A percentile compares a stretch with the other conserved stretches of the same genome.
Evolutionary conservation across 2,797 vertebrate genomes (phyloP).

Genomic region (Novumbra hubbsi): DNA sequence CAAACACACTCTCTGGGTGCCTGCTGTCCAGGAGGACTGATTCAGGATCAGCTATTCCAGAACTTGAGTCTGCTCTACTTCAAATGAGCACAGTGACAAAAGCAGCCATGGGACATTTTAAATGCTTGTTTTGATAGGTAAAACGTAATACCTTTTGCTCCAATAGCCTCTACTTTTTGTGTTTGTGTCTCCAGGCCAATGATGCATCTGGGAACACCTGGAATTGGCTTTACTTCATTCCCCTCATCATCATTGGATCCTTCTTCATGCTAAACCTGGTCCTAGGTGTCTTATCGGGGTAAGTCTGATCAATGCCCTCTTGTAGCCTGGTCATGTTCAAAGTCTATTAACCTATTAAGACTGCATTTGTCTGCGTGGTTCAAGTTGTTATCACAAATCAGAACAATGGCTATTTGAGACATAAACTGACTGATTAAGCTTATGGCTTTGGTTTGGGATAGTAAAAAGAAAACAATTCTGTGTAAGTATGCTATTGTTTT

Average conservation of each 20-base stretch:
- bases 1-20: not conserved
- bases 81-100: not conserved
- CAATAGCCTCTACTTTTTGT: not conserved
- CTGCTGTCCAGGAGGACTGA: not conserved
- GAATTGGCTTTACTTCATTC: constrained; percentile 99
- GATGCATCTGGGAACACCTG: constrained; percentile 90
- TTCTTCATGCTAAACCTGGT: constrained; percentile 99
- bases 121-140: not conserved
- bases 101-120: not conserved
- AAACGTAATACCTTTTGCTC: not conserved
- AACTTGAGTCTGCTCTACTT: not conserved
- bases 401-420: too few relatives aligned
- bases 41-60: not conserved
- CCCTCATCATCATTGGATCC: constrained; percentile 97
- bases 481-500: too few relatives aligned
- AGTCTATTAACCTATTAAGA: too few relatives aligned
- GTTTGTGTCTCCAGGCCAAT: constrained; percentile 74
- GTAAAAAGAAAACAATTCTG: too few relatives aligned
- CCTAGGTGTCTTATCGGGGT: constrained; percentile 88
- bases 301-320: constrained; percentile 39
- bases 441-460: too few relatives aligned
- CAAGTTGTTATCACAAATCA: too few relatives aligned
- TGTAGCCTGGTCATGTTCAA: not conserved
- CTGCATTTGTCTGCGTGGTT: too few relatives aligned
- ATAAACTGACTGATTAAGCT: too few relatives aligned